Evolutionary conservation across 2,113 vertebrate species (phyloP).

Genomic region (Datnioides undecimradiatus): DNA sequence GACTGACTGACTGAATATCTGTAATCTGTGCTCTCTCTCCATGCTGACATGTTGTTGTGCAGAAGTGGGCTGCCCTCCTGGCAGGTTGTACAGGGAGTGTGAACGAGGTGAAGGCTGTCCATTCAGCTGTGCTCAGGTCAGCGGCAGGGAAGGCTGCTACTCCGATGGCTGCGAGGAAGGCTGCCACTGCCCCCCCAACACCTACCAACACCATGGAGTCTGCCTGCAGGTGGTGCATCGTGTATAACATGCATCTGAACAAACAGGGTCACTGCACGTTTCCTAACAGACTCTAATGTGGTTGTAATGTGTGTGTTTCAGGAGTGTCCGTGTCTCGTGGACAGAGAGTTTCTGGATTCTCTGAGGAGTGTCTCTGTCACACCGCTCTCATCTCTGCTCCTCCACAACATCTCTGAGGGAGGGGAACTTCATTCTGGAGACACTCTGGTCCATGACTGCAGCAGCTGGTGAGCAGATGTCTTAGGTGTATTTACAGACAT

Average conservation of each 20-base stretch:
- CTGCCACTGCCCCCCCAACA: conserved; percentile 89
- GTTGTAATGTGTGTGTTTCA: conserved; percentile 54
- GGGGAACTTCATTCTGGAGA: conserved; percentile 84
- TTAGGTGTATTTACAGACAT: background rate
- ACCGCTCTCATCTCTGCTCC: conserved; percentile 24
- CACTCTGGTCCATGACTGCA: conserved; percentile 82
- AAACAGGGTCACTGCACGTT: background rate
- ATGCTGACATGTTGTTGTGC: background rate
- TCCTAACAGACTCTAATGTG: background rate
- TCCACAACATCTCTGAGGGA: conserved; percentile 76
- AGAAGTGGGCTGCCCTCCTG: conserved; percentile 91
- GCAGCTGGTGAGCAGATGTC: conserved; percentile 82
- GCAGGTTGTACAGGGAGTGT: conserved; percentile 89
- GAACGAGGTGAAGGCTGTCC: conserved; percentile 87
- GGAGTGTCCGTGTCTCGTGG: conserved; percentile 90
- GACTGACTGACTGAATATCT: background rate
- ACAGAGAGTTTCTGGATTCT: conserved; percentile 72
- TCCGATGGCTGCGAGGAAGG: conserved; percentile 89
- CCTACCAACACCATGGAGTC: conserved; percentile 82
- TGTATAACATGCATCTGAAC: background rate
- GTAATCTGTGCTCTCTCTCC: background rate
- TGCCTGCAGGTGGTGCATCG: conserved; percentile 89
- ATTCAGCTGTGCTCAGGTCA: conserved; percentile 90
- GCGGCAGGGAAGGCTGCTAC: conserved; percentile 85
- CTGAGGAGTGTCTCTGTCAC: conserved; percentile 68